Conservation (phyloP, 2,888 invertebrate species). For the Operophtera brumata region DNA sequence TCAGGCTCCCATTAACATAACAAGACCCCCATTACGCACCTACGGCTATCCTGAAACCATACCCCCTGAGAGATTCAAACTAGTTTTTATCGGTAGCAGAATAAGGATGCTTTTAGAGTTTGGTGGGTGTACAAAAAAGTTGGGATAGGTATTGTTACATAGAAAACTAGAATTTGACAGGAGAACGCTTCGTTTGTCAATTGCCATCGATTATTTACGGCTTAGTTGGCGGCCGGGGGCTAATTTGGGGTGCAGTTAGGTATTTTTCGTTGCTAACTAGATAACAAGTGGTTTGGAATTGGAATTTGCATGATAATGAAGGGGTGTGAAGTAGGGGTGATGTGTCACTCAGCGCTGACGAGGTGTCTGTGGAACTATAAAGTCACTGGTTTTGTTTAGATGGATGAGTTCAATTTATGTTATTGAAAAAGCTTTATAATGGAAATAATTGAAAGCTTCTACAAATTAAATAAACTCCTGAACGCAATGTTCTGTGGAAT, state of each 20-base stretch:
- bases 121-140: background rate
- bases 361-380: conserved; percentile 16
- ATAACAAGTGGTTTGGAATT: conserved; percentile 81
- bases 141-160: conserved; percentile 25
- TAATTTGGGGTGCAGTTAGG: conserved; percentile 70
- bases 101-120: background rate
- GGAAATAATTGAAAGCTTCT: background rate
- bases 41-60: conserved; percentile 44
- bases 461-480: background rate
- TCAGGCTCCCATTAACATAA: conserved; percentile 75
- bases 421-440: background rate
- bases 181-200: conserved; percentile 80
- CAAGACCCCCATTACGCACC: conserved; percentile 77
- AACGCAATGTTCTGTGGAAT: too few relatives aligned
- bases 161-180: conserved; percentile 77
- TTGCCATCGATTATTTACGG: conserved; percentile 76
- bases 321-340: conserved; percentile 42
- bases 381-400: conserved; percentile 8
- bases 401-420: too few relatives aligned
- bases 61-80: background rate
- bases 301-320: conserved; percentile 77
- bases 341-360: conserved; percentile 22
- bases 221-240: conserved; percentile 71
- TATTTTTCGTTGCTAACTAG: conserved; percentile 79
- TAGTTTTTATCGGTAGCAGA: background rate